These are phyloP conservation scores for Taxidea taxus DNA, from an alignment of 2,113 vertebrate species.

Conservation along the genomic window DNA sequence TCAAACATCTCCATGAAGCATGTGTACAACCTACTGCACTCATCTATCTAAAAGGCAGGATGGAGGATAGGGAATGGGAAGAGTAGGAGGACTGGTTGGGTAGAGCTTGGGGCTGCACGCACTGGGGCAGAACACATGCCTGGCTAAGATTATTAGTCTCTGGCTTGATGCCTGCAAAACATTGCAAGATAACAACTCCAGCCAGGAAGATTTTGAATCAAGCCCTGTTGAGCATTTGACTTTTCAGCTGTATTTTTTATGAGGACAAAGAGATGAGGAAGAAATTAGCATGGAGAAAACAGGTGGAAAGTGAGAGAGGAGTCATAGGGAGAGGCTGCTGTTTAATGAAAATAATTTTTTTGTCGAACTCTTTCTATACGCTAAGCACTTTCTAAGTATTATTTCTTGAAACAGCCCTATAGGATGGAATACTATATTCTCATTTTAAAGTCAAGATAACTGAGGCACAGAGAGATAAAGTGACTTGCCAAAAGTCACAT, in stretches of 20 bases:
- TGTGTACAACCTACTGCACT: neutral
- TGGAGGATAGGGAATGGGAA: too few relatives aligned
- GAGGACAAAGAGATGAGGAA: neutral
- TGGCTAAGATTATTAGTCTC: neutral
- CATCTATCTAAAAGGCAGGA: neutral
- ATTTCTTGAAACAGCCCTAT: neutral
- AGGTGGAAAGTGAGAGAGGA: neutral
- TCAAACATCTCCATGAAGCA: neutral
- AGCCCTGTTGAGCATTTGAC: neutral
- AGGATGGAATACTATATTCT: neutral
- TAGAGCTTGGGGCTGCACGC: neutral
- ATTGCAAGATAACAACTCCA: neutral
- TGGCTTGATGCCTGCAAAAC: neutral
- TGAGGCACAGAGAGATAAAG: neutral
- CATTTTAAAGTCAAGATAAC: neutral
- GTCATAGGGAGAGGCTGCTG: neutral
- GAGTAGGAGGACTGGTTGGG: neutral
- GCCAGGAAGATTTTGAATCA: neutral
- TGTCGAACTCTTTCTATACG: neutral
- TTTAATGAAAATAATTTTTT: slow-evolving; percentile 9
- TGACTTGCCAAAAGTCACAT: neutral
- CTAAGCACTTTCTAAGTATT: neutral
- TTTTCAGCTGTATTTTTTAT: neutral
- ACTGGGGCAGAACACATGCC: neutral
- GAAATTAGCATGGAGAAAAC: neutral